phyloP scores from a whole-genome alignment of 2,888 invertebrate species.

The Nineta flava region DNA sequence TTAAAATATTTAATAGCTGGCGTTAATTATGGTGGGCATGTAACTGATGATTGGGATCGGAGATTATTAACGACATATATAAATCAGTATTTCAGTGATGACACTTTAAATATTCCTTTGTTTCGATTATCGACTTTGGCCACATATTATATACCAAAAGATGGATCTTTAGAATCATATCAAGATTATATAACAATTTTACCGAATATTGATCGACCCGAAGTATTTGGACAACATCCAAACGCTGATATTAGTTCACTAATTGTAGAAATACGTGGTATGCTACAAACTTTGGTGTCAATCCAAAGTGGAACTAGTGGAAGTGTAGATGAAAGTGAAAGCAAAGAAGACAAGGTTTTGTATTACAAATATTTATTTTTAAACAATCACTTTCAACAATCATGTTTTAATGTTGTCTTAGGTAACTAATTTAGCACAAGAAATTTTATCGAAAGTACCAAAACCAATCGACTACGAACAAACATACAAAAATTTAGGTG shows the following conservation, averaged over 20 bases:
- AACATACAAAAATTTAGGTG: slow-evolving; percentile 57
- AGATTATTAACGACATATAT: slow-evolving; percentile 68
- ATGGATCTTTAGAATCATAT: slow-evolving; percentile 67
- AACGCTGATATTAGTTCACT: slow-evolving; percentile 80
- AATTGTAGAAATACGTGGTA: slow-evolving; percentile 58
- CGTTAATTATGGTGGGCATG: slow-evolving; percentile 80
- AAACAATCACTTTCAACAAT: background rate
- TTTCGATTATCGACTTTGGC: slow-evolving; percentile 57
- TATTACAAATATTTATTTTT: background rate
- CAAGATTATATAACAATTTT: slow-evolving; percentile 63
- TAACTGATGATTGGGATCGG: slow-evolving; percentile 60
- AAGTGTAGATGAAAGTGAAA: slow-evolving; percentile 35
- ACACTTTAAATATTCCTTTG: slow-evolving; percentile 42
- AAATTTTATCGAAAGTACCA: slow-evolving; percentile 59
- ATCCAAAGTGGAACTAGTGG: slow-evolving; percentile 52
- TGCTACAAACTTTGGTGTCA: slow-evolving; percentile 65
- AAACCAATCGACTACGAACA: slow-evolving; percentile 57
- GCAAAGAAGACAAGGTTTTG: slow-evolving; percentile 51
- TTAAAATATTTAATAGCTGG: slow-evolving; percentile 75
- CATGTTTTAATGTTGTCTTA: slow-evolving; percentile 17
- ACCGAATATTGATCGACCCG: slow-evolving; percentile 66
- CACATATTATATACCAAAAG: slow-evolving; percentile 68
- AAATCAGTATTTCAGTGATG: slow-evolving; percentile 65
- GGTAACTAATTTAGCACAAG: slow-evolving; percentile 48
- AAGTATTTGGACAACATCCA: slow-evolving; percentile 79